A percentile compares a stretch with the other conserved stretches of the same genome.
Evolutionary conservation across 2,888 invertebrate genomes (phyloP).

Genomic region (Dermolepida albohirtum): DNA sequence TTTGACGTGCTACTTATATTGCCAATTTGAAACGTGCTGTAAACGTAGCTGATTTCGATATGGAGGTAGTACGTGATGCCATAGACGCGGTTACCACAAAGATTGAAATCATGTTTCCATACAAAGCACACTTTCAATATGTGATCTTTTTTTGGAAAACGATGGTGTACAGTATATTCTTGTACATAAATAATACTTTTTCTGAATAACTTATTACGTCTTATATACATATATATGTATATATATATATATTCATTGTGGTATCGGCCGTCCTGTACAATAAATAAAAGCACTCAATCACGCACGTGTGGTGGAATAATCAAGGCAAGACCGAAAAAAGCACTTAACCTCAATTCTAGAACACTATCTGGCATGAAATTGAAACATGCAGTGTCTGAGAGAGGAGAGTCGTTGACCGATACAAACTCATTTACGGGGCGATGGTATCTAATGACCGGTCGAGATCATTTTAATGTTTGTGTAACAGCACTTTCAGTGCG

Average conservation of each 20-base stretch:
- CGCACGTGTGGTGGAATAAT: conserved; percentile 55
- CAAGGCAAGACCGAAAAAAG: conserved; percentile 51
- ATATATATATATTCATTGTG: not conserved
- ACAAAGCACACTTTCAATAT: not conserved
- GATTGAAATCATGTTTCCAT: too few relatives aligned
- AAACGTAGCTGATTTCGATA: too few relatives aligned
- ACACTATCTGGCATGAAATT: conserved; percentile 33
- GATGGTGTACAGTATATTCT: not conserved
- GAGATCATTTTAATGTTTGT: conserved; percentile 28
- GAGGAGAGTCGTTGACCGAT: conserved; percentile 33
- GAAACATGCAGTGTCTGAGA: conserved; percentile 9
- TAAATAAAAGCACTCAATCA: conserved; percentile 52
- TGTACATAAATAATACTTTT: not conserved
- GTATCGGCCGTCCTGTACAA: conserved; percentile 1
- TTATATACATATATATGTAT: not conserved
- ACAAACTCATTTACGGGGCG: conserved; percentile 25
- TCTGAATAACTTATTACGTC: not conserved
- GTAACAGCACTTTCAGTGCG: not conserved
- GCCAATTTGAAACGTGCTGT: too few relatives aligned
- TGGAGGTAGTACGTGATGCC: too few relatives aligned
- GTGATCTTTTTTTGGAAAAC: not conserved
- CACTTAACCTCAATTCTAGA: conserved; percentile 50
- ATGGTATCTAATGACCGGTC: conserved; percentile 30
- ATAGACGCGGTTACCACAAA: too few relatives aligned
- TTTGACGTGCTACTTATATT: too few relatives aligned